Percentiles rank a stretch among this genome's conserved stretches.
Conservation (phyloP, 2,797 vertebrate genomes). For the Melanotaenia maccullochi region DNA sequence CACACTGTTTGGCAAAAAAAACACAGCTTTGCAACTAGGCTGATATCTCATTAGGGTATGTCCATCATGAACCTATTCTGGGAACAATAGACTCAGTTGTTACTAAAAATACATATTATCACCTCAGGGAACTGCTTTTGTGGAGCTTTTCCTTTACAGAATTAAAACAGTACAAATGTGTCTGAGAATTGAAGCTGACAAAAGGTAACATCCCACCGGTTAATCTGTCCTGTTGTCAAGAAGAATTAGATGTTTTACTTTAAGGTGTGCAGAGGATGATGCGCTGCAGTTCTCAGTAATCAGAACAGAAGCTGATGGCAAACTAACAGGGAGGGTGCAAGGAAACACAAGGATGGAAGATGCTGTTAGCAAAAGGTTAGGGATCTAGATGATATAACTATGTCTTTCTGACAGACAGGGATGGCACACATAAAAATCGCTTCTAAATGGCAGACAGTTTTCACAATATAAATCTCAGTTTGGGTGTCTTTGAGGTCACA, state of each 20-base stretch:
- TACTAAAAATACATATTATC: constrained; percentile 53
- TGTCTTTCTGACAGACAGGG: constrained; percentile 10
- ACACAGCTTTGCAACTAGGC: constrained; percentile 43
- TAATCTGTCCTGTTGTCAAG: constrained; percentile 33
- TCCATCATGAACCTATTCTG: constrained; percentile 61
- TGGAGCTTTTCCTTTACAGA: constrained; percentile 10
- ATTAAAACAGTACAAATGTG: constrained; percentile 3
- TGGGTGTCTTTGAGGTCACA: constrained; percentile 15
- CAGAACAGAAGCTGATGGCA: constrained; percentile 24
- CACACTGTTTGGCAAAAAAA: constrained; percentile 41
- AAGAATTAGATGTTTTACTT: constrained; percentile 51
- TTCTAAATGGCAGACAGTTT: not conserved
- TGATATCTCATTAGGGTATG: constrained; percentile 59
- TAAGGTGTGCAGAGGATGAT: constrained; percentile 44
- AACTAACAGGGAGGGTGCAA: constrained; percentile 22
- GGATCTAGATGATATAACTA: constrained; percentile 23
- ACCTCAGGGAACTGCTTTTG: constrained; percentile 26
- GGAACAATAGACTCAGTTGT: constrained; percentile 37
- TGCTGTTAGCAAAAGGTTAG: constrained; percentile 14
- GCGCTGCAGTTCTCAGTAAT: constrained; percentile 51
- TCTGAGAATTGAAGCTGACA: constrained; percentile 15
- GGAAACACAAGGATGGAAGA: constrained; percentile 34
- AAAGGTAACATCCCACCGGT: constrained; percentile 26
- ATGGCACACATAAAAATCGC: not conserved
- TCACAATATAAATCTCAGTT: constrained; percentile 2